Percentiles rank a stretch among this genome's conserved stretches.
These are phyloP conservation scores for Manduca sexta DNA, from an alignment of 1,140 invertebrate species.

Conservation along the genomic window DNA sequence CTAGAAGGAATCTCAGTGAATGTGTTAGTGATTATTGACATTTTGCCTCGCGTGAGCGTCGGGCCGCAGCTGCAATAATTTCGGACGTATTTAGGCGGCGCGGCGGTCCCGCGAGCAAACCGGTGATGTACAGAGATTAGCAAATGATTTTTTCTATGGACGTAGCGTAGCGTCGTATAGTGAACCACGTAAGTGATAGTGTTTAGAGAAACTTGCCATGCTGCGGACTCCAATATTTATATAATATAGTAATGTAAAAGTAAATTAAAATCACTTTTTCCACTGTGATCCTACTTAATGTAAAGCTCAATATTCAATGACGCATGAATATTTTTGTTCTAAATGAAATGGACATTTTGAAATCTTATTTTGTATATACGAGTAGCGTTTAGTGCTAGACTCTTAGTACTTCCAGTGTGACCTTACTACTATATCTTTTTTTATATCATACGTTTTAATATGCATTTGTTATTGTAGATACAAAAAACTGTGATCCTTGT, in stretches of 20 bases:
- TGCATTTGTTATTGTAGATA: not conserved
- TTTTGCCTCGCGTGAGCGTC: not conserved
- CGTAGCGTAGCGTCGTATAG: conserved; percentile 51
- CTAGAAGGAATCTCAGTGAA: not conserved
- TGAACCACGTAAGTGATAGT: conserved; percentile 53
- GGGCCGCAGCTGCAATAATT: not conserved
- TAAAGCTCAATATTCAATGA: conserved; percentile 65
- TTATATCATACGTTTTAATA: too few species aligned
- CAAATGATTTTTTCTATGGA: conserved; percentile 63
- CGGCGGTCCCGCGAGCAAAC: not conserved
- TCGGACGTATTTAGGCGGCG: not conserved
- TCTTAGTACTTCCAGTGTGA: conserved; percentile 61
- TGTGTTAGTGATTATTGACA: conserved; percentile 2
- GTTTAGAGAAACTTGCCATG: conserved; percentile 67
- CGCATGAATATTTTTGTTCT: conserved; percentile 41
- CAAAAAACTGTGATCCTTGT: conserved; percentile 3
- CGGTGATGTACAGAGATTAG: conserved; percentile 53
- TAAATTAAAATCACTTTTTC: conserved; percentile 70
- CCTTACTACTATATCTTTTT: conserved; percentile 50
- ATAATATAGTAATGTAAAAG: conserved; percentile 61
- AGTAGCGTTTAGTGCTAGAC: conserved; percentile 57
- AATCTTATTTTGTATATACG: conserved; percentile 54
- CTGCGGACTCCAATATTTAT: conserved; percentile 54
- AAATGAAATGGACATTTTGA: conserved; percentile 2
- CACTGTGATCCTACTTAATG: conserved; percentile 71